Percentiles rank a stretch among this genome's conserved stretches.
Conservation (phyloP, 2,113 vertebrate species). For the Junco hyemalis region DNA sequence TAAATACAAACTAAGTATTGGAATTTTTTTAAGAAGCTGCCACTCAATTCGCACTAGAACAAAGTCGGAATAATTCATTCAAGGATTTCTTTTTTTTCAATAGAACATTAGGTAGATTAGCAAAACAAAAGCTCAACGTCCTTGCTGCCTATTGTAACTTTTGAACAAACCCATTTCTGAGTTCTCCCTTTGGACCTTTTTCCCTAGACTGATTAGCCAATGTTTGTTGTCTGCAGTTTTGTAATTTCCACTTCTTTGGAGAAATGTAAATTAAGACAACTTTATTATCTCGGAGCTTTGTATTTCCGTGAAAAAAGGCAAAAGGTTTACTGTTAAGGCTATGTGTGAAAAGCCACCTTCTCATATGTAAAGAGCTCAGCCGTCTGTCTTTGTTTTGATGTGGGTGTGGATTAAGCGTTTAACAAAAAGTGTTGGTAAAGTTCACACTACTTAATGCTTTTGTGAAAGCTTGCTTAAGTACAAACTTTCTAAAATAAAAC, state of each 20-base stretch:
- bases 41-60: not conserved
- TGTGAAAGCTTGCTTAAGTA: conserved; percentile 20
- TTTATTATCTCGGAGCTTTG: conserved; percentile 43
- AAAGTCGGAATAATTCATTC: not conserved
- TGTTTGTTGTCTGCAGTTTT: conserved; percentile 45
- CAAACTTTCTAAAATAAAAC: conserved; percentile 18
- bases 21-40: not conserved
- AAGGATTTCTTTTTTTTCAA: not conserved
- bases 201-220: conserved; percentile 19
- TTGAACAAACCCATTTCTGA: conserved; percentile 20
- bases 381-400: conserved; percentile 54
- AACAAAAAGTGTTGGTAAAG: conserved; percentile 43
- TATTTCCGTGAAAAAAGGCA: conserved; percentile 34
- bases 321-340: conserved; percentile 49
- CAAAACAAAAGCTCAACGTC: conserved; percentile 19
- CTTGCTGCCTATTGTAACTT: not conserved
- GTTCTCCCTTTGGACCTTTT: conserved; percentile 25
- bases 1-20: not conserved
- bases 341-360: conserved; percentile 61
- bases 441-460: conserved; percentile 36
- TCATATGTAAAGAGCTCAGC: conserved; percentile 51
- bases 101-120: not conserved
- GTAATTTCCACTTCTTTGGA: conserved; percentile 55
- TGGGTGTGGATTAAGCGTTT: conserved; percentile 35
- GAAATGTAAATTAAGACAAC: conserved; percentile 29